Conservation (phyloP, 2,888 invertebrate genomes). For the Piscicola geometra region DNA sequence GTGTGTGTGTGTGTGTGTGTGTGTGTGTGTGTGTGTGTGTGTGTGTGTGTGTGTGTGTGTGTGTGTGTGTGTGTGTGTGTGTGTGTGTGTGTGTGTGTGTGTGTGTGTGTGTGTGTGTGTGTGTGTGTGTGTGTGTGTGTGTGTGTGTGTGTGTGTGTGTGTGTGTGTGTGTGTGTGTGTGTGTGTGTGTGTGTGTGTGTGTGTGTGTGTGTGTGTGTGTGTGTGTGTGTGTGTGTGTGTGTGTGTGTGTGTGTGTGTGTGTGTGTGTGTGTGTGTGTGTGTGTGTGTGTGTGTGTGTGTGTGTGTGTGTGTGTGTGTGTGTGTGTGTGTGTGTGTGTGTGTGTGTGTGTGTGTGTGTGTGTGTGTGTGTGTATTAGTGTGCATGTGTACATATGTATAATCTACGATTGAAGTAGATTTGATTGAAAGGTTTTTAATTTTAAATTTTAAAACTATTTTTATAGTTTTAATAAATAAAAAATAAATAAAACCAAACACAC, state of each 20-base stretch:
- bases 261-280: conserved; percentile 32
- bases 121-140: conserved; percentile 29
- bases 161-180: conserved; percentile 30
- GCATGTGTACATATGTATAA: no score
- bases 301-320: conserved; percentile 23
- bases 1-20: conserved; percentile 32
- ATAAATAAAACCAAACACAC: no score
- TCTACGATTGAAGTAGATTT: no score
- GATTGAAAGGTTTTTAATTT: no score
- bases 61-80: conserved; percentile 21
- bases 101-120: no score
- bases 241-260: conserved; percentile 30
- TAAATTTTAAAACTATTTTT: no score
- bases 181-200: conserved; percentile 29
- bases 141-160: conserved; percentile 32
- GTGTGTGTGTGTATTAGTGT: conserved; percentile 6
- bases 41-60: conserved; percentile 24
- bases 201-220: conserved; percentile 30
- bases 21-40: conserved; percentile 24
- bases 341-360: conserved; percentile 21
- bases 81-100: conserved; percentile 8
- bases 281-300: conserved; percentile 32
- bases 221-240: conserved; percentile 28
- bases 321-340: conserved; percentile 24
- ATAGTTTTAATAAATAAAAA: no score